Conservation (phyloP, 2,113 vertebrate genomes). For the Dipodomys ordii region DNA sequence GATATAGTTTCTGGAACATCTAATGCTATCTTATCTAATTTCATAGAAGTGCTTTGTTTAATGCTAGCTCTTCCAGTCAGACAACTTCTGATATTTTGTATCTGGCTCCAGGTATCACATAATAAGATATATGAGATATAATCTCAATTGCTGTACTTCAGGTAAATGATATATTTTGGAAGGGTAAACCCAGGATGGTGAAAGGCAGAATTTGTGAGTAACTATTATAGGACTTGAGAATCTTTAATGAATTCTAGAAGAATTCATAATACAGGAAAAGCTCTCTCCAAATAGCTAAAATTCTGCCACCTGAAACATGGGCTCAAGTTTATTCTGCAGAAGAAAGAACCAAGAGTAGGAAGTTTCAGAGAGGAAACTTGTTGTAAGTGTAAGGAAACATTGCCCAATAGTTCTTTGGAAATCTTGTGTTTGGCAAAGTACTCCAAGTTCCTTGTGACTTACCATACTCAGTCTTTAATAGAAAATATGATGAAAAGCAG, state of each 20-base stretch:
- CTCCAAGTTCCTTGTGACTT: not conserved
- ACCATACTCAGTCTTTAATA: conserved; percentile 21
- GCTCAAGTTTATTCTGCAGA: not conserved
- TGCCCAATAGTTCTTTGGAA: not conserved
- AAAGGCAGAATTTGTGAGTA: conserved; percentile 29
- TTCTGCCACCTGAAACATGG: not conserved
- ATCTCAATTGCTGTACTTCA: conserved; percentile 21
- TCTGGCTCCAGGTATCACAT: conserved; percentile 10
- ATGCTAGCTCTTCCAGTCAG: conserved; percentile 46
- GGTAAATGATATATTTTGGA: not conserved
- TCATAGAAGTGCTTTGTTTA: conserved; percentile 58
- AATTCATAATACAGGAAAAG: not conserved
- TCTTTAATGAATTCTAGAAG: not conserved
- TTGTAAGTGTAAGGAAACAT: conserved; percentile 5
- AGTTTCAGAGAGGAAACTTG: conserved; percentile 28
- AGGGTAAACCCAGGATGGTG: not conserved
- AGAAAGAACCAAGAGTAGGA: not conserved
- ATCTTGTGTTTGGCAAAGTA: not conserved
- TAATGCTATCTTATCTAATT: conserved; percentile 44
- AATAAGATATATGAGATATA: not conserved
- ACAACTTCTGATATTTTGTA: conserved; percentile 55
- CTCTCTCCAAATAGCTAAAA: not conserved
- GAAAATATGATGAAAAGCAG: conserved; percentile 13
- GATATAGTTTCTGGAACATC: not conserved
- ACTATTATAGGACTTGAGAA: not conserved